Evolutionary conservation across 2,797 vertebrate species (phyloP), one percentile per base, ranked within the genome.

Genomic region (Microctenopoma lineatum): DNA sequence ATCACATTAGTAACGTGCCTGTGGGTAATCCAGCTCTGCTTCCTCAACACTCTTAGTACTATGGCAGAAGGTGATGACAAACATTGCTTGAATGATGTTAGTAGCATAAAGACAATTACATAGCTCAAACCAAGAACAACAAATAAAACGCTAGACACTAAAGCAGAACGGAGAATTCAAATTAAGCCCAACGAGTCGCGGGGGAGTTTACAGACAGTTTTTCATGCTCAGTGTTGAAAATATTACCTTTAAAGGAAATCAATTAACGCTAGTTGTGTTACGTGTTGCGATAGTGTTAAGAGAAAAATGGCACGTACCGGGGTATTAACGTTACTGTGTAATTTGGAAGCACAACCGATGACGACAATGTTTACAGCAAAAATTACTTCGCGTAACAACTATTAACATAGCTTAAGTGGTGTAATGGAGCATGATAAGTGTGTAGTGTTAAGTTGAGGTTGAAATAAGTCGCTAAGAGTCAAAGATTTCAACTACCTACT

Each of bases 401-500:
- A 18, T 26, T 0, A 15, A 46, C 12, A 32, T 18, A 4, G n/a
- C 15, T 13, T 18, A 4, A 46, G 13, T 2, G 0, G 8, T 21
- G 4, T n/a, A 32, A 38, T 6, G 15, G 21, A 47, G 4, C 1
- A 41, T 9, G 4, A 18, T 7, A 1, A 39, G 3, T n/a, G 4
- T 3, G 1, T 1, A 46, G 2, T 16, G 7, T 11, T 8, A 15
- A 42, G 46, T 26, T 29, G 3, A 48, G n/a, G 46, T 0, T 21
- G 2, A 25, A 63, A 36, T 32, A 6, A 50, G 48, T 4, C 5
- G 25, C 29, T 38, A 50, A 57, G 27, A 65, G 7, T 25, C 34
- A 34, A 60, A 70, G 51, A 5, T 59, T 13, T 16, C 62, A 59
- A 53, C 16, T 15, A 47, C 55, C 48, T 26, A 47, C 34, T 79